A percentile compares a stretch with the other conserved stretches of the same genome.
These are phyloP conservation scores for Drosophila multiciliata DNA, from an alignment of 2,888 invertebrate genomes.

Conservation along the genomic window DNA sequence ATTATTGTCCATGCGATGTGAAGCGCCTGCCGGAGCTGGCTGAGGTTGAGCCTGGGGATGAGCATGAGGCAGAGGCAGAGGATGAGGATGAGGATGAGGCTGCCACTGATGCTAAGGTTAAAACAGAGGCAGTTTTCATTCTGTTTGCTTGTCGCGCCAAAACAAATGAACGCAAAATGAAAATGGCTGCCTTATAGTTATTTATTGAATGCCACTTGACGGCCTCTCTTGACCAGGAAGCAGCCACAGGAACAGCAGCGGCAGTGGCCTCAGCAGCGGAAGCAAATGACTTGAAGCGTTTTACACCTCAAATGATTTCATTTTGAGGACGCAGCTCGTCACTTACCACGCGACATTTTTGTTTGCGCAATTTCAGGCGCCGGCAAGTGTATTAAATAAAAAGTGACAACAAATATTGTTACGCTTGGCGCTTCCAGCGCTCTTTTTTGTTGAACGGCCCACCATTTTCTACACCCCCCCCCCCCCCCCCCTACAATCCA, in stretches of 20 bases:
- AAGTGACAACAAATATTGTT: conserved; percentile 79
- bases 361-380: conserved; percentile 60
- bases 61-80: not conserved
- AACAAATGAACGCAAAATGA: conserved; percentile 49
- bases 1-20: conserved; percentile 46
- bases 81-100: too few relatives aligned
- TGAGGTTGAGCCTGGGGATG: not conserved
- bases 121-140: conserved; percentile 6
- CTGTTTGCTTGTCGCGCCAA: conserved; percentile 44
- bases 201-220: conserved; percentile 49
- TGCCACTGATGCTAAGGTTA: not conserved
- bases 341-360: conserved; percentile 36
- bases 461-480: not conserved
- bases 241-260: not conserved
- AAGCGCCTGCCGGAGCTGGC: not conserved
- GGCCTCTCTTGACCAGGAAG: conserved; percentile 20
- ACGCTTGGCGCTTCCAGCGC: conserved; percentile 46
- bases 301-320: conserved; percentile 77
- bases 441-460: conserved; percentile 23
- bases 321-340: conserved; percentile 44
- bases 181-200: conserved; percentile 51
- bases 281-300: conserved; percentile 70
- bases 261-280: not conserved
- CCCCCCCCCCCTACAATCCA: too few relatives aligned
- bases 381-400: conserved; percentile 72